Base-by-base conservation (phyloP, 2,113 vertebrate genomes). In the Ascaphus truei region DNA sequence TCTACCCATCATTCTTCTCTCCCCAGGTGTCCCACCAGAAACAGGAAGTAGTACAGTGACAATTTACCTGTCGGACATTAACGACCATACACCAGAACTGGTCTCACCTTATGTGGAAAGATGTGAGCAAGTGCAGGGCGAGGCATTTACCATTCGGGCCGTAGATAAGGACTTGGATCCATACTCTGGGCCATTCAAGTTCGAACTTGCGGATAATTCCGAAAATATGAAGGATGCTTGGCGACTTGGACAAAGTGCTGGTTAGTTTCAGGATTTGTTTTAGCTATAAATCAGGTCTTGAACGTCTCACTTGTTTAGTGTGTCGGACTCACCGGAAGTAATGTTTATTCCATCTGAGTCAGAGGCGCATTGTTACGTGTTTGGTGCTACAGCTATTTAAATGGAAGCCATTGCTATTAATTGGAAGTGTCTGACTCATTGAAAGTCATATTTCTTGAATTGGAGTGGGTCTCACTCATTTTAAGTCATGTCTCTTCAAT, bases 11-110 rank as follows among this genome's bases (percentile, higher is more conserved):
- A 31, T 65, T 39, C 15, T 7, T 3, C 8, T 39, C n/a, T 12
- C 27, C 15, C 8, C 30, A 91, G 94, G 87, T 30, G 1, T 77
- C 2, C 93, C 89, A 3, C 82, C 77, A 0, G 79, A 62, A 36
- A 92, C 89, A 0, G 82, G 83, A 0, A 90, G 86, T 0, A 76
- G 81, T 39, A 92, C 84, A 1, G 20, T 94, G 41, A 11, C 37
- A 12, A 34, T 95, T 33, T 76, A 89, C 65, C 71, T 95, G n/a
- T 39, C 51, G 1, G 93, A 94, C 29, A 0, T 79, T 36, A 93
- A 85, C 12, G 92, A 93, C 80, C 81, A 86, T 1, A 12, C 0
- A 0, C 92, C 91, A 0, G 0, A 4, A 0, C 79, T 94, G 67
- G 7, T 18, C 2, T 75, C 59, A 15, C 77, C 73, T 0, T 56